phyloP scores from a whole-genome alignment of 2,113 vertebrate genomes.

The Macaca mulatta region DNA sequence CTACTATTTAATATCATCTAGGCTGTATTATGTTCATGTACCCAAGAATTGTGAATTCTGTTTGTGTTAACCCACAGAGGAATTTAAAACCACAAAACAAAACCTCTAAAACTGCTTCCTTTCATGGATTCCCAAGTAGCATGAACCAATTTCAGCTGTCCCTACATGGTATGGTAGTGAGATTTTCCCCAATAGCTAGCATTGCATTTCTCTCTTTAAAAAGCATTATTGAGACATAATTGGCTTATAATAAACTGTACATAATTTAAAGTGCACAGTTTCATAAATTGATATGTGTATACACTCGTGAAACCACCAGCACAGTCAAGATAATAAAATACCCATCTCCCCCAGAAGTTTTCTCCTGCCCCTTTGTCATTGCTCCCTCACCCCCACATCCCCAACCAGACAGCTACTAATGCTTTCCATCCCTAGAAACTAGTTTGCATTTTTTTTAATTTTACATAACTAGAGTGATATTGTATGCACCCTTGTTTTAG shows the following conservation, averaged over 20 bases:
- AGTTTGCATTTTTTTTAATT: neutral
- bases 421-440: neutral
- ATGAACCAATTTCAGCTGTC: neutral
- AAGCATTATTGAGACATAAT: neutral
- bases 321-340: neutral
- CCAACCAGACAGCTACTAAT: neutral
- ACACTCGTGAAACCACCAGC: neutral
- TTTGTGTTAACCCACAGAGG: neutral
- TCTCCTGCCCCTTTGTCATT: neutral
- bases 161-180: neutral
- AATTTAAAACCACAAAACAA: neutral
- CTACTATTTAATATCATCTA: neutral
- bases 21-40: neutral
- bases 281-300: neutral
- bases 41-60: neutral
- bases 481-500: neutral
- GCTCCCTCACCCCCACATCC: accelerated
- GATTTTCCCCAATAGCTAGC: neutral
- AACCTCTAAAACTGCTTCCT: neutral
- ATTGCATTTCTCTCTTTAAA: neutral
- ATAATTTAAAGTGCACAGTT: neutral
- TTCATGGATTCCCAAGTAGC: neutral
- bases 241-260: neutral
- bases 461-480: neutral
- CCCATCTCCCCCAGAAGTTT: neutral